Base-by-base conservation (phyloP, 2,113 vertebrate genomes). In the Nipponia nippon region DNA sequence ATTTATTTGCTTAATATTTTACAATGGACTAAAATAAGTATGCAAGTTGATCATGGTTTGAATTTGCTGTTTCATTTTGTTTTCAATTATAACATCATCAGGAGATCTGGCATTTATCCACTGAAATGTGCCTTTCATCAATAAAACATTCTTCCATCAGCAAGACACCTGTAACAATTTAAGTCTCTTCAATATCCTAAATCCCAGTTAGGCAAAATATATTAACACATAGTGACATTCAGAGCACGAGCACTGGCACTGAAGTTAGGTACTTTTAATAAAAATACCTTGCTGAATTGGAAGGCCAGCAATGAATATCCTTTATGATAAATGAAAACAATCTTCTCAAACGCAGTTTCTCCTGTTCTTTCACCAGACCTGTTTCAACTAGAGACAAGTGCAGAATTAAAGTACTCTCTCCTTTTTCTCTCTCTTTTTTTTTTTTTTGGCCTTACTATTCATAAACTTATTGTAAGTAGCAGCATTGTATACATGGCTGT, bases 1-100 rank as follows among this genome's bases (percentile, higher is more conserved):
- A 89, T 91, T 89, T 88, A 83, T 55, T 75, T 90, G 50, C 26
- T 92, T 59, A 77, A 69, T 80, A 86, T 70, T 73, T 83, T 53
- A 69, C 66, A 90, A 53, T 29, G 20, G 66, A 79, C 71, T 83
- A 46, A 87, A 94, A 47, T 49, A 83, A 89, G 47, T n/a, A 65
- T 5, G 16, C 27, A 47, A 67, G 67, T 44, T 88, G 62, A 88
- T 44, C 0, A 0, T 49, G 58, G 38, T 63, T 70, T 58, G 36
- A 89, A 77, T 77, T 91, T 78, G 66, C 58, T 26, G 18, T 87
- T 97, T 94, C 70, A 65, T 87, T 95, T 79, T 93, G 81, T 69
- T 97, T 96, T 95, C 87, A 95, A 77, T 88, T 93, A 90, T 67
- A 91, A 90, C 52, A 91, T 27, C 76, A 83, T 87, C 46, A 90